phyloP scores from a whole-genome alignment of 2,113 vertebrate genomes.

The Periophthalmodon schlosseri region DNA sequence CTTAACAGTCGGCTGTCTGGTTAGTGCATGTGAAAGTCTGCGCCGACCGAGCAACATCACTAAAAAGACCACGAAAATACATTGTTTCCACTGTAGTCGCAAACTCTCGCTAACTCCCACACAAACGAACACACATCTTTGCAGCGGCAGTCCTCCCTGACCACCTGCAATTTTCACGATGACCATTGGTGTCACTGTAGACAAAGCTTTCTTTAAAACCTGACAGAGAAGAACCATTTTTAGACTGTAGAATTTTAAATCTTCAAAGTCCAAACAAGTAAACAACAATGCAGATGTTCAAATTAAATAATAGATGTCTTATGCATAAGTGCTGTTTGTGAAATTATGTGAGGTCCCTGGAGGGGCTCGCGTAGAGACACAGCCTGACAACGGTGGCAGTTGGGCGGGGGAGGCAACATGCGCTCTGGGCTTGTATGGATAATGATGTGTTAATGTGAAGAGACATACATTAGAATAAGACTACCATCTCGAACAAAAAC shows the following conservation, averaged over 20 bases:
- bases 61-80: too few species aligned
- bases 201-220: neutral
- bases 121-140: neutral
- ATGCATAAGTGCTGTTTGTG: constrained; percentile 21
- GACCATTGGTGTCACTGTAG: neutral
- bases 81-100: too few species aligned
- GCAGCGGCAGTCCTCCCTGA: neutral
- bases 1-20: too few species aligned
- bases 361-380: neutral
- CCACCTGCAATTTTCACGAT: neutral
- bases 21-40: too few species aligned
- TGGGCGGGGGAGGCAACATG: constrained; percentile 4
- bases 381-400: constrained; percentile 13
- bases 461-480: constrained; percentile 6
- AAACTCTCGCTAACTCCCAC: too few species aligned
- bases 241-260: constrained; percentile 16
- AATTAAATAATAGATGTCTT: constrained; percentile 41
- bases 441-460: constrained; percentile 13
- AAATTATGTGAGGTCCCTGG: constrained; percentile 16
- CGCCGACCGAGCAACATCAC: too few species aligned
- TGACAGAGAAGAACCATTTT: constrained; percentile 8
- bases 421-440: constrained; percentile 9
- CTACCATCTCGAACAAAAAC: neutral
- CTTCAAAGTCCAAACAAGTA: constrained; percentile 27
- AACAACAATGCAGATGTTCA: constrained; percentile 50